Conservation (phyloP, 2,113 vertebrate species). For the Peromyscus maniculatus region DNA sequence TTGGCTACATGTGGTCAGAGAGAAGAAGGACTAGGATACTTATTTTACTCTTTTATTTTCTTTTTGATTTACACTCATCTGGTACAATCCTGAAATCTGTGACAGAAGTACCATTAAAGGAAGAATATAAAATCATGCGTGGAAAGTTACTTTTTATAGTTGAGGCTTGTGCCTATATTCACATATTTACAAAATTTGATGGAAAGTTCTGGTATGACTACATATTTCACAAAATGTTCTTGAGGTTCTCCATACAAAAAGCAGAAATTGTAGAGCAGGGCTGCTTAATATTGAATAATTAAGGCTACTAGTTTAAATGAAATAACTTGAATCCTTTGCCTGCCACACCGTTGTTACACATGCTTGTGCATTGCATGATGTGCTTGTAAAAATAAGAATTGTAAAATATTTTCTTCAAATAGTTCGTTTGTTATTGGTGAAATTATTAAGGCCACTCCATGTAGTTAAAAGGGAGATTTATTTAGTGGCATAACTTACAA, state of each 20-base stretch:
- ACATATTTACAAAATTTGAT: not conserved
- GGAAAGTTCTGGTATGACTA: not conserved
- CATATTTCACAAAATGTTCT: conserved; percentile 52
- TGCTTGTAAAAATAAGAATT: not conserved
- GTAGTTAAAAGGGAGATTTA: too few relatives aligned
- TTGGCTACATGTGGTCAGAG: conserved; percentile 45
- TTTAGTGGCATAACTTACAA: too few relatives aligned
- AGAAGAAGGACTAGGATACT: conserved; percentile 54
- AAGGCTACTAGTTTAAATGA: not conserved
- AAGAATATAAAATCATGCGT: conserved; percentile 52
- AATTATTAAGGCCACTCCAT: too few relatives aligned
- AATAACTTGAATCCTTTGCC: not conserved
- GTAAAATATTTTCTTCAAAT: not conserved
- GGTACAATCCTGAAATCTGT: conserved; percentile 62
- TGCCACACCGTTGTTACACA: not conserved
- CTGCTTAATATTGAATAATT: not conserved
- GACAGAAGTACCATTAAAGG: conserved; percentile 55
- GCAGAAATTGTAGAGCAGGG: not conserved
- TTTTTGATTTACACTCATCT: conserved; percentile 72
- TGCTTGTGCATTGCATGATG: not conserved
- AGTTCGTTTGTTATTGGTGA: not conserved
- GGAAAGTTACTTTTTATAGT: conserved; percentile 55
- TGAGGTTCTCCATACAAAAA: not conserved
- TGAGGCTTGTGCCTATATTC: not conserved
- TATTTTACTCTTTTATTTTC: conserved; percentile 69